Base-by-base conservation (phyloP, 92 coral and sea anemone genomes). In the Pocillopora meandrina region DNA sequence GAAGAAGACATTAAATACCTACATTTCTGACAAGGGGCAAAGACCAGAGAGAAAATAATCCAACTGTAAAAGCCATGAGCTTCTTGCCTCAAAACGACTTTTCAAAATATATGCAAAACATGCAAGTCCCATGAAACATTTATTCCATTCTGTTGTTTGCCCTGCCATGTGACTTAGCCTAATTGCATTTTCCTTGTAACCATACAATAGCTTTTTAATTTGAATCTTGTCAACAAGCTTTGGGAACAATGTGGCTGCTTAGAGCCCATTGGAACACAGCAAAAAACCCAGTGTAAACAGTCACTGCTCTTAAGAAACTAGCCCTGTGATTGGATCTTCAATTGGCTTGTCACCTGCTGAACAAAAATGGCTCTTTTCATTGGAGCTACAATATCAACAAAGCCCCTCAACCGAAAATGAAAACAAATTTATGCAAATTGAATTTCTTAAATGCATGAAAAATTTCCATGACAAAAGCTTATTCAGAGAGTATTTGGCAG, bases 121-220 rank as follows among this genome's bases (percentile, higher is more conserved):
- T 92, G 93, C 93, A 92, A 84, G 82, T 84, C 92, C 82, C 98
- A 96, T 96, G 86, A 96, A 94, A 94, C 98, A 96, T 96, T 96
- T 92, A 96, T 92, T 93, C 92, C 75, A 63, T 80, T 82, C 90
- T 92, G 89, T 94, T 92, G 98, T 95, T 90, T 86, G 75, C 69
- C 66, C 77, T 84, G 94, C 88, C 96, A 96, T 96, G 98, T 96
- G 98, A 96, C 96, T 85, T 74, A 68, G 83, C 82, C 87, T 90
- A 94, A 96, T 96, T 94, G 92, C 93, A 90, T 90, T 90, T 89
- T 91, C 87, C 92, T 90, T 91, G 95, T 92, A 93, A 88, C 90
- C 81, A 85, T 78, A 89, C 93, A 93, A 93, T 86, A 49, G 92
- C 78, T 77, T 87, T 92, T 90, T 86, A 88, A 94, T 94, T 92